Evolutionary conservation across 2,113 vertebrate species (phyloP).

Genomic region (Rhabdomys dilectus): DNA sequence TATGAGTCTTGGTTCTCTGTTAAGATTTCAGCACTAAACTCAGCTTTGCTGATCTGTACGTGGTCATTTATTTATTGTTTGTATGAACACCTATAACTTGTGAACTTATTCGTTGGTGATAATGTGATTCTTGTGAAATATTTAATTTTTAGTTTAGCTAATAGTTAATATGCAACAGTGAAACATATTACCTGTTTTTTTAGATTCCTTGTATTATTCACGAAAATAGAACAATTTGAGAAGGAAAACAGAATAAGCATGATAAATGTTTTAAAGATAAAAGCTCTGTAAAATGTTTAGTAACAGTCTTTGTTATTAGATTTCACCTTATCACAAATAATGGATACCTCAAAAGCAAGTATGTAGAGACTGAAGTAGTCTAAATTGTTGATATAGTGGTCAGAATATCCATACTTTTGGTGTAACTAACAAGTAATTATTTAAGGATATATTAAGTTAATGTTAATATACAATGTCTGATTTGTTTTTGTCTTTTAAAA

Average conservation of each 20-base stretch:
- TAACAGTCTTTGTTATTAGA: slow-evolving; percentile 23
- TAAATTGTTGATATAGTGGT: neutral
- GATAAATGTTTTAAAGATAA: slow-evolving; percentile 23
- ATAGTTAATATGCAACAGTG: neutral
- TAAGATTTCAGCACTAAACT: neutral
- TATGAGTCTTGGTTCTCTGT: neutral
- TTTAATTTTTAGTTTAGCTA: slow-evolving; percentile 25
- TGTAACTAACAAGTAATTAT: neutral
- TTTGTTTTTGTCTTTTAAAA: neutral
- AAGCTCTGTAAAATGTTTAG: neutral
- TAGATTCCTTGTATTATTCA: neutral
- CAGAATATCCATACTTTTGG: neutral
- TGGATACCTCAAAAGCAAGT: neutral
- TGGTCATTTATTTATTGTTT: slow-evolving; percentile 24
- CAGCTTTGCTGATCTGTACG: neutral
- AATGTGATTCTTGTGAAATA: neutral
- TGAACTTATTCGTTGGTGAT: neutral
- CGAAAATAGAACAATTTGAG: neutral
- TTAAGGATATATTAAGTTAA: neutral
- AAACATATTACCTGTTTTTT: slow-evolving; percentile 10
- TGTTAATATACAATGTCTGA: slow-evolving; percentile 22
- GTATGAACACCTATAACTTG: neutral
- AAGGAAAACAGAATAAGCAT: slow-evolving; percentile 21
- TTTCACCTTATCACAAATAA: neutral
- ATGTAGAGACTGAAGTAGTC: neutral